phyloP scores from a whole-genome alignment of 2,888 invertebrate species.

The Eristalis tenax region DNA sequence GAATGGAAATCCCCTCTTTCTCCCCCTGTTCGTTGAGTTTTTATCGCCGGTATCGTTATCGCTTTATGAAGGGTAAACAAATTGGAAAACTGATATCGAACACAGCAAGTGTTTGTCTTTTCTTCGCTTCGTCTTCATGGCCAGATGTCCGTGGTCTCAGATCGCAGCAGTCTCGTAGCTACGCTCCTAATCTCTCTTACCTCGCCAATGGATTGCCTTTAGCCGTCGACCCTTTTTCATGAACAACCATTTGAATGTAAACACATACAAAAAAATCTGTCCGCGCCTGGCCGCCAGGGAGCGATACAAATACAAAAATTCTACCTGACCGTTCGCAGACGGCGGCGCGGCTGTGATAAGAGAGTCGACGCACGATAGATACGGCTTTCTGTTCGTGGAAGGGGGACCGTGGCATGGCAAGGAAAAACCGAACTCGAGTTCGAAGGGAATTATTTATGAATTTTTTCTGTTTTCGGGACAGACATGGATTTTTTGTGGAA shows the following conservation, averaged over 20 bases:
- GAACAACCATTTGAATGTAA: not conserved
- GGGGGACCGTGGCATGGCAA: not conserved
- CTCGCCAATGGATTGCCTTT: not conserved
- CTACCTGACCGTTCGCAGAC: not conserved
- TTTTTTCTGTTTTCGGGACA: not conserved
- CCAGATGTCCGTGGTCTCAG: not conserved
- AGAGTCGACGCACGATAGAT: not conserved
- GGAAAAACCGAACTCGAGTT: not conserved
- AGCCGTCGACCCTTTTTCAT: not conserved
- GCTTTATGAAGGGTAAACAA: constrained; percentile 42
- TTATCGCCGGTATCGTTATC: not conserved
- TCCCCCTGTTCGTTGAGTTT: not conserved
- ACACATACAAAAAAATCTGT: not conserved
- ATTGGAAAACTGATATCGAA: constrained; percentile 38
- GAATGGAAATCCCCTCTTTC: not conserved
- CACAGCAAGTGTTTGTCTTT: constrained; percentile 30
- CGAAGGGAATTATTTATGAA: not conserved
- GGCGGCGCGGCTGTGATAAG: not conserved
- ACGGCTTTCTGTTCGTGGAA: not conserved
- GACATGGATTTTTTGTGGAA: not conserved
- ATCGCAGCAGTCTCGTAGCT: not conserved
- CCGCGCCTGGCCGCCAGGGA: not conserved
- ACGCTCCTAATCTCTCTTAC: no score
- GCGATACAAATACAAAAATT: not conserved
- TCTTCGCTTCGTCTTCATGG: not conserved